phyloP scores from a whole-genome alignment of 2,113 vertebrate genomes.

The Vulpes lagopus region DNA sequence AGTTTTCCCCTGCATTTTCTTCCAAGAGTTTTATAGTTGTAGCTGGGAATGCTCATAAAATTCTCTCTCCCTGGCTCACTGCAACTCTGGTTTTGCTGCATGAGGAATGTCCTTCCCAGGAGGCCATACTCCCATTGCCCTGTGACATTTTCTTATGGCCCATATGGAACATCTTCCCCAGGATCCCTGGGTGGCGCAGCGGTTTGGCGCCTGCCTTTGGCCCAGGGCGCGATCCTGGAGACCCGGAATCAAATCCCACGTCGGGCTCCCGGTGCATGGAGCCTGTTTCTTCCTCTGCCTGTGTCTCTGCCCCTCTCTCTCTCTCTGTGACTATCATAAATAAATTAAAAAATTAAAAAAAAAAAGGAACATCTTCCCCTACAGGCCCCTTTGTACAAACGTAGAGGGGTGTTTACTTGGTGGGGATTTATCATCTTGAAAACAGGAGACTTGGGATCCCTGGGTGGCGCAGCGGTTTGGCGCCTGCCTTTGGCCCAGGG shows the following conservation, averaged over 20 bases:
- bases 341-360: too few relatives aligned
- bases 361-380: not conserved
- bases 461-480: too few relatives aligned
- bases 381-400: not conserved
- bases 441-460: too few relatives aligned
- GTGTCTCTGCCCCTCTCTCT: too few relatives aligned
- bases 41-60: not conserved
- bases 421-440: not conserved
- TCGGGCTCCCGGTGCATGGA: too few relatives aligned
- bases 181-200: too few relatives aligned
- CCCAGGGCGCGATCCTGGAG: too few relatives aligned
- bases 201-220: too few relatives aligned
- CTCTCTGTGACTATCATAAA: too few relatives aligned
- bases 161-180: not conserved
- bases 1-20: not conserved
- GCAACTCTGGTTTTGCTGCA: not conserved
- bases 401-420: not conserved
- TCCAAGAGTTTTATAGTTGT: not conserved
- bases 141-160: not conserved
- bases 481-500: too few relatives aligned
- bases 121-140: not conserved
- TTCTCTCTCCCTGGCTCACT: not conserved
- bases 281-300: too few relatives aligned
- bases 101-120: not conserved
- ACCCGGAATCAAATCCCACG: too few relatives aligned